Evolutionary conservation across 2,113 vertebrate species (phyloP).

Genomic region (Syrrhaptes paradoxus): DNA sequence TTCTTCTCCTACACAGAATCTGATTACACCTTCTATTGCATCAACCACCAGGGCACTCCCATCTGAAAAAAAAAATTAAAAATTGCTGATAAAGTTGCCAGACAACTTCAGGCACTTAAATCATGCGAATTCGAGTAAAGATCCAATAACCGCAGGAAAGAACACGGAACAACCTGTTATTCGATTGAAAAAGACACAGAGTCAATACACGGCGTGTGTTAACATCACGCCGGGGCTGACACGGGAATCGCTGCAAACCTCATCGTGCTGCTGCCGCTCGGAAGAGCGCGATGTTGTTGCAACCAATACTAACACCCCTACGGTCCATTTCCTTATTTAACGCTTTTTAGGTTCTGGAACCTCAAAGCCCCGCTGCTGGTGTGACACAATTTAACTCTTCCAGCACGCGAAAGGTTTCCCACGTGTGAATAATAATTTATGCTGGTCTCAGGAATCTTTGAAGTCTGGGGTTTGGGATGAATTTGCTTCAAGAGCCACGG

Average conservation of each 20-base stretch:
- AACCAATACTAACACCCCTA: neutral
- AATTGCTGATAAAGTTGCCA: neutral
- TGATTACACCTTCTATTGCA: neutral
- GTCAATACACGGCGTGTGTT: neutral
- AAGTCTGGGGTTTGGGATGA: neutral
- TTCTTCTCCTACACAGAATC: neutral
- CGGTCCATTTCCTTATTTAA: accelerated
- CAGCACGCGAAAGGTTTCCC: neutral
- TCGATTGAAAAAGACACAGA: neutral
- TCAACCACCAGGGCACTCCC: neutral
- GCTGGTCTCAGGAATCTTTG: neutral
- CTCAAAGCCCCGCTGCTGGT: neutral
- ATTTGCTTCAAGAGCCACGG: accelerated
- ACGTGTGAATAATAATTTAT: neutral
- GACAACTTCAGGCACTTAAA: neutral
- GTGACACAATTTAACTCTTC: neutral
- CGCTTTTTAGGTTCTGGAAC: neutral
- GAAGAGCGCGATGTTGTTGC: accelerated
- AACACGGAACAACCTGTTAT: neutral
- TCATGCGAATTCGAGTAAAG: neutral
- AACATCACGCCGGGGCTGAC: neutral
- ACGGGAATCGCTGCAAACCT: neutral
- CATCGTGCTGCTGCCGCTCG: accelerated
- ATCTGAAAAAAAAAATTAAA: neutral
- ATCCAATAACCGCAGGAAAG: neutral